Conservation (phyloP, 2,113 vertebrate genomes). For the Hydropotes inermis region DNA sequence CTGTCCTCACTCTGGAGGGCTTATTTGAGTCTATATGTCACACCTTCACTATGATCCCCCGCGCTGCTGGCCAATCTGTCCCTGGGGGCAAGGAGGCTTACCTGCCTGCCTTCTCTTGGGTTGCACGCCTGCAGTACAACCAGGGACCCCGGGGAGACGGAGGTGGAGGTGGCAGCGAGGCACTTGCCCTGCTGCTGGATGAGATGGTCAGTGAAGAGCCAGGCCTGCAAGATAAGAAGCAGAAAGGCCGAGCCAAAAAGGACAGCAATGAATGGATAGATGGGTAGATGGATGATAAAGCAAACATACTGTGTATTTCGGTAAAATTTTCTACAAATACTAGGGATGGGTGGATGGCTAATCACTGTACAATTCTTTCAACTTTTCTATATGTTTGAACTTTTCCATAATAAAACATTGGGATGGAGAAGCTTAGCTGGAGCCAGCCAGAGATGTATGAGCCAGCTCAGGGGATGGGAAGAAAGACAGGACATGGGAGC, state of each 20-base stretch:
- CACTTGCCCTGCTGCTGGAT: conserved; percentile 96
- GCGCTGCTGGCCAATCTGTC: not conserved
- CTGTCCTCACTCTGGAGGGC: not conserved
- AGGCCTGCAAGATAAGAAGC: conserved; percentile 84
- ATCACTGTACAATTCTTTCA: not conserved
- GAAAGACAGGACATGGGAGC: not conserved
- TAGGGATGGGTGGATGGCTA: not conserved
- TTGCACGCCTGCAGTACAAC: conserved; percentile 92
- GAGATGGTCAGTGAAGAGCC: conserved; percentile 92
- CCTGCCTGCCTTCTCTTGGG: conserved; percentile 93
- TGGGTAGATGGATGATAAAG: not conserved
- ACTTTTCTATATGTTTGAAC: not conserved
- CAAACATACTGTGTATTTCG: not conserved
- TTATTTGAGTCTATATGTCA: not conserved
- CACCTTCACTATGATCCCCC: too few relatives aligned
- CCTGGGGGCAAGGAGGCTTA: conserved; percentile 49
- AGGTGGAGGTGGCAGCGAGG: conserved; percentile 90
- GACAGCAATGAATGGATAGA: not conserved
- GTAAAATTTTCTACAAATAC: not conserved
- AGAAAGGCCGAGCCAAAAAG: not conserved
- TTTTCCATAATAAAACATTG: conserved; percentile 5
- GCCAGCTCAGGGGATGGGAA: not conserved
- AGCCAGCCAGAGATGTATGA: not conserved
- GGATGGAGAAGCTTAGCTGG: not conserved
- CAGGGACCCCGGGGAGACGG: conserved; percentile 86